Evolutionary conservation across 2,888 invertebrate species (phyloP), one percentile per base, ranked within the genome.

Genomic region (Zaprionus obscuricornis): DNA sequence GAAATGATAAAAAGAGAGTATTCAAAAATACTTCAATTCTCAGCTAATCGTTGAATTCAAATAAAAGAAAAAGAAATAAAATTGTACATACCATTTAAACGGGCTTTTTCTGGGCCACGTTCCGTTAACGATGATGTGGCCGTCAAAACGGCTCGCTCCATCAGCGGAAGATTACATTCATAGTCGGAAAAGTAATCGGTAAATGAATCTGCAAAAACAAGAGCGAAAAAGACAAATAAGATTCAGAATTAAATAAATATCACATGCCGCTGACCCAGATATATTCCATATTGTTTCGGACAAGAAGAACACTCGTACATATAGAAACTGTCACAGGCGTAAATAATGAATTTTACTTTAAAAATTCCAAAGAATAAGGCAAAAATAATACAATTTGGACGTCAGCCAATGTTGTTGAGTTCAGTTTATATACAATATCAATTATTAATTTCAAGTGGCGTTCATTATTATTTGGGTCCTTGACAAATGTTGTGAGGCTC

Each of bases 41-140:
- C n/a, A n/a, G n/a, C n/a, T n/a, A n/a, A n/a, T n/a, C n/a, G n/a
- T n/a, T n/a, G n/a, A n/a, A n/a, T 24, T 26, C 8, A 34, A 8
- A 26, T 5, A 13, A 7, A 13, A 10, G 5, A 0, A 11, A 37
- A 43, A 5, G 3, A 29, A n/a, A 6, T 27, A 7, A 33, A 20
- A 3, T 3, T 8, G 1, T 3, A 89, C 93, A 94, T 93, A 97
- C 97, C 96, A 92, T 96, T 93, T 81, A 97, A 91, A 86, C 93
- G 92, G 26, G 96, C 96, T 92, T 97, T 95, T 63, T 95, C 93
- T n/a, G 97, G 94, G 58, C 96, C 96, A 88, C 97, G 92, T 77
- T 96, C 96, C 42, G 93, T 92, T 58, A 96, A 91, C 74, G 94
- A 94, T 11, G 96, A 96, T 31, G 97, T 96, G 18, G 97, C 96